These are phyloP conservation scores for Caretta caretta DNA, from an alignment of 2,113 vertebrate species.

Conservation along the genomic window DNA sequence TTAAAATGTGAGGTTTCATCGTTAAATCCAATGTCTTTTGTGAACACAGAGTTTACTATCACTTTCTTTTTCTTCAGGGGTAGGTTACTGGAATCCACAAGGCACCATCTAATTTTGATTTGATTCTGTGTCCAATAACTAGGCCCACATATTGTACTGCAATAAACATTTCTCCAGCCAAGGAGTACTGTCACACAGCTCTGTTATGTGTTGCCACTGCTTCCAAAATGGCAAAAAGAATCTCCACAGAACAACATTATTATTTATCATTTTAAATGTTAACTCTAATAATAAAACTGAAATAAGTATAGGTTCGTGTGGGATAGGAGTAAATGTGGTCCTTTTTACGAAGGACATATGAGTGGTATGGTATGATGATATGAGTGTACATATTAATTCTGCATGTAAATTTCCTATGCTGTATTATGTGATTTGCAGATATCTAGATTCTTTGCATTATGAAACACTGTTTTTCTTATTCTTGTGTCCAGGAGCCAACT, in stretches of 20 bases:
- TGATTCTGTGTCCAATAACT: neutral
- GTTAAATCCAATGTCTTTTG: neutral
- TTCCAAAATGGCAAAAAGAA: neutral
- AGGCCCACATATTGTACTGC: neutral
- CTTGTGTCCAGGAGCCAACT: neutral
- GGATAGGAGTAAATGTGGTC: neutral
- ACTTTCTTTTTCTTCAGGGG: neutral
- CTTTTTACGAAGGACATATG: neutral
- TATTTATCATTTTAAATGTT: neutral
- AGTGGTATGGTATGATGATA: neutral
- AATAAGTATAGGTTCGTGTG: neutral
- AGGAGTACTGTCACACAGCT: neutral
- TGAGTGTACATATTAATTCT: neutral
- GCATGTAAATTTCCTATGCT: neutral
- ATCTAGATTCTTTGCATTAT: neutral
- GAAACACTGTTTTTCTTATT: neutral
- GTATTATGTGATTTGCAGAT: neutral
- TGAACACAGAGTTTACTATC: neutral
- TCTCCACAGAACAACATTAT: neutral
- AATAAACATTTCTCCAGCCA: neutral
- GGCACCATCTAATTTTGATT: neutral
- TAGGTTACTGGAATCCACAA: neutral
- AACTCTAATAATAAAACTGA: fast-evolving
- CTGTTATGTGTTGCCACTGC: fast-evolving
- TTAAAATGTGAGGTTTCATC: neutral